A percentile compares a stretch with the other conserved stretches of the same genome.
Evolutionary conservation across 2,888 invertebrate genomes (phyloP).

Genomic region (Calliopum simillimum): DNA sequence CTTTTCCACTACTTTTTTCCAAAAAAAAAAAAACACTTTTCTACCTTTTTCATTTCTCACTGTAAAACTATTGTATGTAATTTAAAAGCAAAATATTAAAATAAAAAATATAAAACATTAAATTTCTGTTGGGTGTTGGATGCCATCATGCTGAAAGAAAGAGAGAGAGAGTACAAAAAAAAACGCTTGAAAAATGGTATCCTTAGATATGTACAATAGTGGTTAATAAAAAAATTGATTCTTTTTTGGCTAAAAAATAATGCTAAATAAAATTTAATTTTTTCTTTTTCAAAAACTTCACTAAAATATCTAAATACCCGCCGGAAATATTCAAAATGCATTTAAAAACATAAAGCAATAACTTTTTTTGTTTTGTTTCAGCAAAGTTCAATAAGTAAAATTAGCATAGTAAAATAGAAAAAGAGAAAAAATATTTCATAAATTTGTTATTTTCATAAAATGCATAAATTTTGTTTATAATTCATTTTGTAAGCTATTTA

Average conservation of each 20-base stretch:
- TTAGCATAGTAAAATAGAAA: not conserved
- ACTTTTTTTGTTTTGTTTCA: not conserved
- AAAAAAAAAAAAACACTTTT: not conserved
- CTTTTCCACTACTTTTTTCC: slow-evolving; percentile 22
- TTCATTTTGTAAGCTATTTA: slow-evolving; percentile 5
- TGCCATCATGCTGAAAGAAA: slow-evolving; percentile 21
- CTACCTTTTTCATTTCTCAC: slow-evolving; percentile 2
- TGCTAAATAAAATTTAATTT: not conserved
- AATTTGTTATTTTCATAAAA: slow-evolving; percentile 65
- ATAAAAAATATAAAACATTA: not conserved
- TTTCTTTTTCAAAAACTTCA: not conserved
- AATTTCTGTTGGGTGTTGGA: slow-evolving; percentile 29
- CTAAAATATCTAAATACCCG: slow-evolving; percentile 8
- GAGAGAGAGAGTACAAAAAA: not conserved
- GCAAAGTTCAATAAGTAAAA: not conserved
- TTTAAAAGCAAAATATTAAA: not conserved
- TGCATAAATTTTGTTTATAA: slow-evolving; percentile 23
- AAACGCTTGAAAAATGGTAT: slow-evolving; percentile 41
- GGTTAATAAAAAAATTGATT: not conserved
- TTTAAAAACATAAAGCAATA: not conserved
- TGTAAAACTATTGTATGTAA: not conserved
- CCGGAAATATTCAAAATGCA: slow-evolving; percentile 17
- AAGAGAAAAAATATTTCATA: not conserved
- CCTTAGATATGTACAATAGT: not conserved
- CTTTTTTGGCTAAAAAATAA: not conserved